Percentiles rank a stretch among this genome's conserved stretches.
These are phyloP conservation scores for Trachelus troglodyta DNA, from an alignment of 2,888 invertebrate species.

Conservation along the genomic window DNA sequence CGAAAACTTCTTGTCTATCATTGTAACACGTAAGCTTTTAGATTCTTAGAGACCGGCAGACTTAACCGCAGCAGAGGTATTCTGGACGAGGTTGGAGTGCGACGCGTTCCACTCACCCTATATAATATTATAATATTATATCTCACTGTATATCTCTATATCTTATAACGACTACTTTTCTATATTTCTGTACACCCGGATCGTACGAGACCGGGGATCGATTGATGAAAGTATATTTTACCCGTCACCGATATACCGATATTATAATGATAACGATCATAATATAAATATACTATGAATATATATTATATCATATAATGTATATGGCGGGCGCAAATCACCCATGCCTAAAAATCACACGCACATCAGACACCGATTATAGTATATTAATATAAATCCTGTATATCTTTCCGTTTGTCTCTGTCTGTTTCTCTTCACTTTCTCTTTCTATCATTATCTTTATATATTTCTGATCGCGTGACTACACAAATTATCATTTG, in stretches of 20 bases:
- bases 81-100: constrained; percentile 62
- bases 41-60: constrained; percentile 51
- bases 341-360: neutral
- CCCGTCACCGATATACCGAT: constrained; percentile 13
- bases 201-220: neutral
- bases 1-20: constrained; percentile 35
- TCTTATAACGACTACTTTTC: neutral
- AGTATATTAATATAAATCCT: neutral
- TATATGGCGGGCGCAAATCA: neutral
- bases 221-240: neutral
- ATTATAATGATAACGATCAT: constrained; percentile 4
- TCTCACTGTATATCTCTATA: neutral
- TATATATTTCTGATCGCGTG: neutral
- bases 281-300: constrained; percentile 11
- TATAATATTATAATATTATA: constrained; percentile 5
- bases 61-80: constrained; percentile 66
- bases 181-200: neutral
- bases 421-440: neutral
- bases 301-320: constrained; percentile 13
- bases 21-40: constrained; percentile 29
- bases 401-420: neutral
- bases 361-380: neutral
- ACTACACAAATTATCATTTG: neutral
- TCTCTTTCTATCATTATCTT: neutral
- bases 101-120: constrained; percentile 29